Evolutionary conservation across 2,113 vertebrate species (phyloP), one percentile per base, ranked within the genome.

Genomic region (Phycodurus eques): DNA sequence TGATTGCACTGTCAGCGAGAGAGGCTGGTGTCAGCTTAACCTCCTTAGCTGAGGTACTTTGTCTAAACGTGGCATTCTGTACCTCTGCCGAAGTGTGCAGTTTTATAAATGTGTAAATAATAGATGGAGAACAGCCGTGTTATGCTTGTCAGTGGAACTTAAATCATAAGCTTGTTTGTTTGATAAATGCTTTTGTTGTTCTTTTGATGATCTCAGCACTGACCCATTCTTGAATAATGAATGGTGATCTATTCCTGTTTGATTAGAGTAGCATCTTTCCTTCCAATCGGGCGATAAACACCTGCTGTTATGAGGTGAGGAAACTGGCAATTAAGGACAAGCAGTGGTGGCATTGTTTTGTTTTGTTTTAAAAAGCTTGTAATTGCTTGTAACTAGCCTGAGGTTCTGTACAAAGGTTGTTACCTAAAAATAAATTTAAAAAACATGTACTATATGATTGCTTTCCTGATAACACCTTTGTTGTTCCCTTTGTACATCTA

Each of bases 21-120:
- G 39, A 64, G 42, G 43, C 63, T 14, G 20, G 42, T 22, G 12
- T 22, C 20, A 27, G 20, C 20, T 43, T 14, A 46, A 65, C n/a
- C 63, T 22, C 42, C 42, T 46, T 8, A 22, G 42, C 20, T 8
- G 5, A 44, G n/a, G 42, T 65, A 12, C 9, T 19, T 61, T 61
- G 59, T 39, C 11, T 17, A 63, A 20, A n/a, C 42, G 20, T 64
- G 62, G 42, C 62, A 65, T 46, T 65, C 42, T 22, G 42, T 44
- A 14, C 42, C 43, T 65, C 73, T 73, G 68, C 44, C 44, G 61
- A 76, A 64, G 51, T 73, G 2, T 66, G 62, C 53, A 35, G 54
- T 85, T 81, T 73, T 39, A 69, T 64, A 8, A 59, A 49, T 66
- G 47, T 70, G 33, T 74, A 46, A 82, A 85, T 77, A 71, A 74